Evolutionary conservation across 2,797 vertebrate genomes (phyloP), one percentile per base, ranked within the genome.

Genomic region (Steatocranus sp.): DNA sequence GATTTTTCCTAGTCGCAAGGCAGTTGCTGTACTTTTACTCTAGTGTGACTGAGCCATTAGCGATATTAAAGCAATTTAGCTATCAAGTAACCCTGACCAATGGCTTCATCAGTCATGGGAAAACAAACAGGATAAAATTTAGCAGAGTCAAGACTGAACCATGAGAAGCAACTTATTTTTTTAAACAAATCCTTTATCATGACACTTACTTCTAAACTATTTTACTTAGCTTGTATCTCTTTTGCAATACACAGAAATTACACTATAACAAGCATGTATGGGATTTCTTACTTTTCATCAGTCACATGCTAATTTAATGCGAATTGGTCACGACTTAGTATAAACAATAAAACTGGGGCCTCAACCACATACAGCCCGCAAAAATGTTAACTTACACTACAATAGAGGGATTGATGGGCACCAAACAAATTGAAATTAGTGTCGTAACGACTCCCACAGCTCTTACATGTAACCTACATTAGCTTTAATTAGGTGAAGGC

Each of bases 371-470:
- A 90, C 46, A 80, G 41, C 68, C 80, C 11, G 61, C 77, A 84
- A 86, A 89, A 88, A 86, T 56, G 80, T 82, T 41, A 86, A 82
- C 30, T 89, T 88, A 7, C 89, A 93, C 81, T 34, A 92, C 92
- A 93, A 94, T 50, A 41, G 84, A 76, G 38, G n/a, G 75, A 76
- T 87, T 87, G 84, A 95, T 83, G 80, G 86, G 25, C 53, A 38
- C 75, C 87, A 92, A 89, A 91, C 77, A 93, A 77, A 92, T 93
- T 87, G 23, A 87, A 91, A 93, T 92, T 82, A 89, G 81, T 86
- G 78, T 84, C 30, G 34, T 84, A 92, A 89, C 85, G 63, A 90
- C 54, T 81, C 20, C 61, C 85, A 81, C 76, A 49, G 80, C 81
- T 78, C 56, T 82, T 81, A 82, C 66, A 5, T 83, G 76, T 23